Evolutionary conservation across 2,113 vertebrate species (phyloP).

Genomic region (Amazona vittata): DNA sequence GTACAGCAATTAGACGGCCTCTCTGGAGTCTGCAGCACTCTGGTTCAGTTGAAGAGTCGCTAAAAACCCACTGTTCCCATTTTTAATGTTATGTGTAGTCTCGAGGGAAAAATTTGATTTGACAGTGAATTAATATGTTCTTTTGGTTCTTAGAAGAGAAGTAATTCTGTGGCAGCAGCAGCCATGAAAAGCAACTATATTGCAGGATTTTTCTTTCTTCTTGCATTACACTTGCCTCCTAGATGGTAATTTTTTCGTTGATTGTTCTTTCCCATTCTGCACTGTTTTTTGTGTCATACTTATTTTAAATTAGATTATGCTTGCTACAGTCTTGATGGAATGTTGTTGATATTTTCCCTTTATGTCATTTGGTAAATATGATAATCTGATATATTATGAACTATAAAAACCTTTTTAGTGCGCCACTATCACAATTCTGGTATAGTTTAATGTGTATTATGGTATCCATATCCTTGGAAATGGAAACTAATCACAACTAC

Average conservation of each 20-base stretch:
- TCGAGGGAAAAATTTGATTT: neutral
- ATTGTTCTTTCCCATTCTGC: neutral
- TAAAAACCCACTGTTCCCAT: conserved; percentile 23
- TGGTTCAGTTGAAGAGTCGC: neutral
- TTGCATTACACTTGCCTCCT: neutral
- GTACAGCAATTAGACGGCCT: neutral
- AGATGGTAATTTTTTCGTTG: neutral
- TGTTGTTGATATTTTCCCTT: neutral
- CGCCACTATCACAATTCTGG: neutral
- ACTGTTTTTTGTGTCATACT: neutral
- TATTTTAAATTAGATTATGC: conserved; percentile 9
- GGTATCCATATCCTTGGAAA: neutral
- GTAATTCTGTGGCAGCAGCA: neutral
- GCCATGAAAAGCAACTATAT: neutral
- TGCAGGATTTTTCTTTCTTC: neutral
- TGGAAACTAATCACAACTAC: neutral
- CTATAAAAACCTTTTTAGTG: neutral
- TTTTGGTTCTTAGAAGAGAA: neutral
- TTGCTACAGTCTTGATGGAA: conserved; percentile 8
- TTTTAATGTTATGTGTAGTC: neutral
- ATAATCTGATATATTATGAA: neutral
- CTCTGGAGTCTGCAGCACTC: neutral
- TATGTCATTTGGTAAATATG: neutral
- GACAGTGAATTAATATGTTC: conserved; percentile 34
- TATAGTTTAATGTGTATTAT: neutral